A percentile compares a stretch with the other conserved stretches of the same genome.
Conservation (phyloP, 1,140 invertebrate species). For the Pogonomyrmex barbatus region DNA sequence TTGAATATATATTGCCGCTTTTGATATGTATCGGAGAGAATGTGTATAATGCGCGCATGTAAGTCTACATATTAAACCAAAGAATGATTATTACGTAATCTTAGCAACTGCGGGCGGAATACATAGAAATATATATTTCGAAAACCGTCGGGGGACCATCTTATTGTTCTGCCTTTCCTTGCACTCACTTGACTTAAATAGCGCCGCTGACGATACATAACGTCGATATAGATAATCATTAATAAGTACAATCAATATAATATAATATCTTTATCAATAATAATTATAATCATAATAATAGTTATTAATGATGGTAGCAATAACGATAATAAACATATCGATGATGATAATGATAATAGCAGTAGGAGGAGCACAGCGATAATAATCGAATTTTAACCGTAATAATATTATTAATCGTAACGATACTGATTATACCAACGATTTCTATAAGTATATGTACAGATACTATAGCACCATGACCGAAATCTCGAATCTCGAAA, state of each 20-base stretch:
- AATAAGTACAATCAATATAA: conserved; percentile 62
- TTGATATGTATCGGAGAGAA: conserved; percentile 65
- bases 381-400: conserved; percentile 48
- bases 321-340: conserved; percentile 58
- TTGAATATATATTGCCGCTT: conserved; percentile 64
- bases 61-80: conserved; percentile 81
- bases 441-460: conserved; percentile 75
- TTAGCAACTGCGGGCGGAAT: conserved; percentile 73
- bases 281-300: conserved; percentile 66
- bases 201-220: conserved; percentile 44
- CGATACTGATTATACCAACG: conserved; percentile 73
- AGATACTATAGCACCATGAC: conserved; percentile 77
- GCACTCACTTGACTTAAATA: conserved; percentile 36
- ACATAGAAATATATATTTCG: conserved; percentile 62
- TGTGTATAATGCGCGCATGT: conserved; percentile 69
- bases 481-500: conserved; percentile 72
- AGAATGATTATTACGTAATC: conserved; percentile 75
- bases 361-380: conserved; percentile 27
- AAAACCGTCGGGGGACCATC: conserved; percentile 30
- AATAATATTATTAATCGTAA: conserved; percentile 55
- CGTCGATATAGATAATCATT: conserved; percentile 43
- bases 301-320: conserved; percentile 63
- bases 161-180: conserved; percentile 44
- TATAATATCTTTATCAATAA: conserved; percentile 65
- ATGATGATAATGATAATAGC: conserved; percentile 59